Evolutionary conservation across 2,797 vertebrate genomes (phyloP).

Genomic region (Chanos chanos): DNA sequence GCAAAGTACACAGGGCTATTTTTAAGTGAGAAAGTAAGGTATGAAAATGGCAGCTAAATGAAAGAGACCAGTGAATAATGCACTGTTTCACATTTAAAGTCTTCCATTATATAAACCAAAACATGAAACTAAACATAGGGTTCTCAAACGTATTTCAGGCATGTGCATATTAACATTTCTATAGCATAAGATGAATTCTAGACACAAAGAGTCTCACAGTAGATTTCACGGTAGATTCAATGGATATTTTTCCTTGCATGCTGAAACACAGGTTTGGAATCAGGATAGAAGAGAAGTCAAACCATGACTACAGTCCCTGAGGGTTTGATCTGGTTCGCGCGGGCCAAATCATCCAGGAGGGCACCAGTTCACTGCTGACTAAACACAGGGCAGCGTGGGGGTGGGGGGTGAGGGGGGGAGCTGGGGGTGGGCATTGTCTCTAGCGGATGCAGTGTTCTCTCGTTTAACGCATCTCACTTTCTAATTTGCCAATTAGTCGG

Average conservation of each 20-base stretch:
- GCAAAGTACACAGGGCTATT: no score
- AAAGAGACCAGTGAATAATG: no score
- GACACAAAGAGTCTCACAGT: background rate
- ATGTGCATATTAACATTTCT: background rate
- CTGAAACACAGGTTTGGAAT: conserved; percentile 20
- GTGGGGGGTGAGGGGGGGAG: background rate
- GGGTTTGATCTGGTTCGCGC: conserved; percentile 18
- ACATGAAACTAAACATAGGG: no score
- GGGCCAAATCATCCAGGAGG: conserved; percentile 31
- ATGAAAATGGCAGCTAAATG: no score
- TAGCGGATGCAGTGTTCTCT: conserved; percentile 68
- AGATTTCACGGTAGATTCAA: background rate
- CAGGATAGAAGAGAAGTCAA: conserved; percentile 25
- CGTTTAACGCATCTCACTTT: conserved; percentile 83
- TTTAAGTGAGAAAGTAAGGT: no score
- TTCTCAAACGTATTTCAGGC: no score
- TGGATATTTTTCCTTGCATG: background rate
- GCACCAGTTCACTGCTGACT: conserved; percentile 40
- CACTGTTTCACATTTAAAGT: no score
- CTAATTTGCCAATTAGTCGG: conserved; percentile 97
- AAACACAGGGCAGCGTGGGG: conserved; percentile 24
- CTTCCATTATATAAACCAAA: no score
- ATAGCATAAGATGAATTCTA: background rate
- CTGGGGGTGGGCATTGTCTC: conserved; percentile 66
- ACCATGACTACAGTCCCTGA: conserved; percentile 23